Evolutionary conservation across 92 coral and sea anemone genomes (phyloP).

Genomic region (Scolanthus callimorphus): DNA sequence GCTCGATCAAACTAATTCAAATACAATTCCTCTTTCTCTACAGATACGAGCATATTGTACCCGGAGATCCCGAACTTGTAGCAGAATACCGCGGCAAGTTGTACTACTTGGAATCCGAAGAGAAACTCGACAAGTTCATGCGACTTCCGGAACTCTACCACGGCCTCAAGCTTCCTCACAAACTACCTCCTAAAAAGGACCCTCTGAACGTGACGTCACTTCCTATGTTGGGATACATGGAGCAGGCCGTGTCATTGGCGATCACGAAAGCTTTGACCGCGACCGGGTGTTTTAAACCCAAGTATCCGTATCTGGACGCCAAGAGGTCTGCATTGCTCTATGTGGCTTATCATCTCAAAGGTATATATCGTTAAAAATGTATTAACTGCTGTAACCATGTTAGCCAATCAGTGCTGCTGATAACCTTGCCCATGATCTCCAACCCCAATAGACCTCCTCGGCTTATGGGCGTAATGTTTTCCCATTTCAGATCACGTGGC

Average conservation of each 20-base stretch:
- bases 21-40: too few relatives aligned
- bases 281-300: conserved; percentile 92
- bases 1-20: too few relatives aligned
- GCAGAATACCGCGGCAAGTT: conserved; percentile 81
- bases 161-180: conserved; percentile 86
- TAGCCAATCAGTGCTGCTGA: too few relatives aligned
- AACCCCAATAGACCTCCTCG: too few relatives aligned
- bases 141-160: conserved; percentile 83
- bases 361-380: conserved; percentile 36
- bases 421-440: too few relatives aligned
- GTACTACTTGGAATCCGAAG: conserved; percentile 83
- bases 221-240: conserved; percentile 97
- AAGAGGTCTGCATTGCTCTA: conserved; percentile 85
- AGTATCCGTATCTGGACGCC: conserved; percentile 88
- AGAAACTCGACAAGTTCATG: conserved; percentile 86
- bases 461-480: too few relatives aligned
- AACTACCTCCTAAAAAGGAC: conserved; percentile 85
- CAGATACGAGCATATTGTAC: conserved; percentile 85
- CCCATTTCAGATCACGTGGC: too few relatives aligned
- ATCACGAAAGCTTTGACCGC: conserved; percentile 90
- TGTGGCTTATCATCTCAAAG: conserved; percentile 92
- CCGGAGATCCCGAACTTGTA: conserved; percentile 88
- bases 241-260: conserved; percentile 92
- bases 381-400: too few relatives aligned
- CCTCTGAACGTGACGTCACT: conserved; percentile 75